Evolutionary conservation across 2,888 invertebrate genomes (phyloP).

Genomic region (Folsomia manolachei): DNA sequence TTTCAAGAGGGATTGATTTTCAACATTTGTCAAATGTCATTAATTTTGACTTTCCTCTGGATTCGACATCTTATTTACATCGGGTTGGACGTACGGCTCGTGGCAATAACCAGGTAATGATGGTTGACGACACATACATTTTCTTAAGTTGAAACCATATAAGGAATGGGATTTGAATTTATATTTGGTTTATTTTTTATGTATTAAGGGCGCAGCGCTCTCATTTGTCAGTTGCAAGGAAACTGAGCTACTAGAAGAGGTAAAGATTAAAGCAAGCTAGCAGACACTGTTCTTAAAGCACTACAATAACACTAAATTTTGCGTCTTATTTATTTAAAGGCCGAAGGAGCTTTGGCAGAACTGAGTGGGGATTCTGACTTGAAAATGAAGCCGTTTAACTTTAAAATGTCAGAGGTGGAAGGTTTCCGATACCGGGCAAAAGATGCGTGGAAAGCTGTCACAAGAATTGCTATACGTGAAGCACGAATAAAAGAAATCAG

Average conservation of each 20-base stretch:
- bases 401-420: conserved; percentile 92
- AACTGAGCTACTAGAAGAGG: conserved; percentile 62
- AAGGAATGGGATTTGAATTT: no score
- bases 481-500: conserved; percentile 94
- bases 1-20: conserved; percentile 96
- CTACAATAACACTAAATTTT: conserved; percentile 5
- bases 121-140: neutral
- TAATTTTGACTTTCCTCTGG: conserved; percentile 95
- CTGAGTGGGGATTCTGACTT: conserved; percentile 65
- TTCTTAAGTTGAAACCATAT: neutral
- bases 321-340: conserved; percentile 23
- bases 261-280: conserved; percentile 16
- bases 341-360: conserved; percentile 69
- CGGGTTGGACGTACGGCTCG: conserved; percentile 89
- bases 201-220: conserved; percentile 73
- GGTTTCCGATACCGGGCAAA: conserved; percentile 90
- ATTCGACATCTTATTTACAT: conserved; percentile 88
- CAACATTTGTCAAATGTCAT: conserved; percentile 95
- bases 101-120: conserved; percentile 70
- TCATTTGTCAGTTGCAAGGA: conserved; percentile 86
- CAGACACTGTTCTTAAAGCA: neutral
- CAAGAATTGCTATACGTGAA: conserved; percentile 87
- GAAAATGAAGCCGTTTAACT: conserved; percentile 70
- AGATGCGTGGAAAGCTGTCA: conserved; percentile 94
- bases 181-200: conserved; percentile 28